Percentiles rank a stretch among this genome's conserved stretches.
These are phyloP conservation scores for Centropyge bicolor DNA, from an alignment of 2,797 vertebrate species.

Conservation along the genomic window DNA sequence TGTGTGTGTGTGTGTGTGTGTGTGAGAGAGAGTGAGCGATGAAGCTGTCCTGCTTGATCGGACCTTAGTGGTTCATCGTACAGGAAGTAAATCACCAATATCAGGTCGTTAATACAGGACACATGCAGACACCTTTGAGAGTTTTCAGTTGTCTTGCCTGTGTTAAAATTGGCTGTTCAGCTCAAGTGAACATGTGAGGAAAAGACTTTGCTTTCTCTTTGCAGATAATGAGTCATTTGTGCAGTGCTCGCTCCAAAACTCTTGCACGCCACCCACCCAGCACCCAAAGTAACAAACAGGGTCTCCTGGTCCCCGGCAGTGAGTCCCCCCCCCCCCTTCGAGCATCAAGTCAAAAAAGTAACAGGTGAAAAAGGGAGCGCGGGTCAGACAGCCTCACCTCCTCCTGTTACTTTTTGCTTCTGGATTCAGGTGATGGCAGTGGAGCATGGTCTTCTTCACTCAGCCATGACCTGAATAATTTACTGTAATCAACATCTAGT, in stretches of 20 bases:
- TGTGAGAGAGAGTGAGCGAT: slow-evolving; percentile 40
- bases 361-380: slow-evolving; percentile 48
- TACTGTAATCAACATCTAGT: slow-evolving; percentile 71
- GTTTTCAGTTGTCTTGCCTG: neutral
- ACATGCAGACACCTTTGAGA: neutral
- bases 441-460: slow-evolving; percentile 46
- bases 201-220: neutral
- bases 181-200: neutral
- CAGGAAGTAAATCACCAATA: slow-evolving; percentile 46
- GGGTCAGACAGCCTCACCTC: slow-evolving; percentile 34
- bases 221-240: slow-evolving; percentile 9
- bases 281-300: slow-evolving; percentile 4
- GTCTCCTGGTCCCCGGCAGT: neutral
- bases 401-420: slow-evolving; percentile 20
- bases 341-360: slow-evolving; percentile 17
- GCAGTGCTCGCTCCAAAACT: neutral
- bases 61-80: slow-evolving; percentile 39
- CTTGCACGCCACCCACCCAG: neutral
- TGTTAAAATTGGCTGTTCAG: neutral
- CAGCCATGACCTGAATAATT: slow-evolving; percentile 75
- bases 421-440: slow-evolving; percentile 51
- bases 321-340: neutral
- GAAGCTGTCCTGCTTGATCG: slow-evolving; percentile 54
- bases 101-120: slow-evolving; percentile 34
- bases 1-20: neutral